Conservation (phyloP, 2,797 vertebrate genomes). For the Tenualosa thibaudeaui region DNA sequence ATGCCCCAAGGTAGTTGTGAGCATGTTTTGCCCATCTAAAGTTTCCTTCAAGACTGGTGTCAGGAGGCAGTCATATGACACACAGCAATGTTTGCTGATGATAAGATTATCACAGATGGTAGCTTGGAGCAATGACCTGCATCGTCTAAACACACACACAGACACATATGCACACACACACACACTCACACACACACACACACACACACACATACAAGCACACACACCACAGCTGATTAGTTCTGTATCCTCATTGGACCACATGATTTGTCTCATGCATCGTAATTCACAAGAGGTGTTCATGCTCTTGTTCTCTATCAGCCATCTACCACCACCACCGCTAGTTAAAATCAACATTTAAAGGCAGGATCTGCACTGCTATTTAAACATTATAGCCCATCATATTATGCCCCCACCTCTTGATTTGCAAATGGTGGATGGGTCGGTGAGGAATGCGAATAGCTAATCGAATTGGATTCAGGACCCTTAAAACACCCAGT, state of each 20-base stretch:
- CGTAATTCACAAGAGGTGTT: background rate
- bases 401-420: background rate
- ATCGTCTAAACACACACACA: conserved; percentile 36
- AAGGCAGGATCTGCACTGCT: background rate
- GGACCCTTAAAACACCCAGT: background rate
- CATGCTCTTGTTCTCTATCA: background rate
- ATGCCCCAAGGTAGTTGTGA: conserved; percentile 43
- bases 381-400: background rate
- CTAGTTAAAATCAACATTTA: background rate
- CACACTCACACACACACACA: conserved; percentile 19
- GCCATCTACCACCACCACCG: background rate
- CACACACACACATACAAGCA: conserved; percentile 1
- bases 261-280: conserved; percentile 19
- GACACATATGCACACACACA: conserved; percentile 20
- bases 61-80: conserved; percentile 36
- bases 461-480: too few relatives aligned
- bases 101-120: conserved; percentile 24
- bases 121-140: conserved; percentile 29
- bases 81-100: conserved; percentile 21
- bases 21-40: conserved; percentile 25
- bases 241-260: background rate
- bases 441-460: too few relatives aligned
- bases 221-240: conserved; percentile 10
- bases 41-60: conserved; percentile 13
- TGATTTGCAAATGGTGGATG: too few relatives aligned